A percentile compares a stretch with the other conserved stretches of the same genome.
Evolutionary conservation across 1,140 invertebrate species (phyloP).

Genomic region (Diabrotica virgifera): DNA sequence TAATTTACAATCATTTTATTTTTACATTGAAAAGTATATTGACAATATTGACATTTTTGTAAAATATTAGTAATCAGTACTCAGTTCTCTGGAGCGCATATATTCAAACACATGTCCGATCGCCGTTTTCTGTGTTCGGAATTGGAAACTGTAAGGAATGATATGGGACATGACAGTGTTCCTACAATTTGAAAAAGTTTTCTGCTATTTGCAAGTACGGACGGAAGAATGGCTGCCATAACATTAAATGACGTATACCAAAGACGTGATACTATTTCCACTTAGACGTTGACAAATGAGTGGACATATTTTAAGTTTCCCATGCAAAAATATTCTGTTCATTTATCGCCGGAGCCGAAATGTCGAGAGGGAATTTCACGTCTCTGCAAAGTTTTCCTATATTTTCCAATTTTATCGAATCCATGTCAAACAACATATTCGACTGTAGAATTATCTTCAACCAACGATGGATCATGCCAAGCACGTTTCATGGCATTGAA

Average conservation of each 20-base stretch:
- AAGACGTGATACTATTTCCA: conserved; percentile 30
- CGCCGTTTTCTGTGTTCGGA: no score
- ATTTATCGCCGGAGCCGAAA: conserved; percentile 10
- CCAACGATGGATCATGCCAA: conserved; percentile 20
- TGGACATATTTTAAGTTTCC: conserved; percentile 25
- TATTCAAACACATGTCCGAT: no score
- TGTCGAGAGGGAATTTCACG: conserved; percentile 23
- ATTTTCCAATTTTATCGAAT: conserved; percentile 30
- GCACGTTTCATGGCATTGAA: conserved; percentile 21
- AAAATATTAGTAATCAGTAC: no score
- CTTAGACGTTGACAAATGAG: conserved; percentile 29
- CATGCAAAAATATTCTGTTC: conserved; percentile 25
- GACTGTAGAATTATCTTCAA: conserved; percentile 24
- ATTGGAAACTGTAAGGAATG: no score
- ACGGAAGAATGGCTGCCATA: conserved; percentile 26
- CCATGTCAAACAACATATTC: conserved; percentile 30
- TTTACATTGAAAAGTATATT: no score
- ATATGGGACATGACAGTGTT: conserved; percentile 31
- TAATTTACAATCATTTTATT: no score
- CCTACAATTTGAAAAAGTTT: conserved; percentile 29
- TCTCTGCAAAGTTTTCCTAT: conserved; percentile 27
- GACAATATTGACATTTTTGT: no score
- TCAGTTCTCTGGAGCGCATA: no score
- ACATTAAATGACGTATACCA: conserved; percentile 28
- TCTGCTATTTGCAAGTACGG: conserved; percentile 33